Conservation (phyloP, 2,888 invertebrate species). For the Microdon myrmicae region DNA sequence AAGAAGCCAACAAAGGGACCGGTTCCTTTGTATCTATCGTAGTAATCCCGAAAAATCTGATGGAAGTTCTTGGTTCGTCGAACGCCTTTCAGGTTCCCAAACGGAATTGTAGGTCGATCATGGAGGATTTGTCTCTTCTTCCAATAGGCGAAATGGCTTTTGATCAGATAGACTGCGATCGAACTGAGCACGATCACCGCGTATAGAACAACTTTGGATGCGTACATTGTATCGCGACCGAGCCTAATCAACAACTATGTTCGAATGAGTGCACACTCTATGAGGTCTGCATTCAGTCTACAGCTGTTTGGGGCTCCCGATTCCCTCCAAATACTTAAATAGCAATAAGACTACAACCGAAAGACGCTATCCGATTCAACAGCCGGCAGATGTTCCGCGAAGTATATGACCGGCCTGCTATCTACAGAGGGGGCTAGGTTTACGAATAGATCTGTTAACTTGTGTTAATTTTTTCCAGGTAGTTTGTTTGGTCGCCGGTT, state of each 20-base stretch:
- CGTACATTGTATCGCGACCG: constrained; percentile 14
- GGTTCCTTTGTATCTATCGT: constrained; percentile 55
- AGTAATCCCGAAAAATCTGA: constrained; percentile 55
- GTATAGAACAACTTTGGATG: constrained; percentile 6
- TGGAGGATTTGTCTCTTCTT: constrained; percentile 55
- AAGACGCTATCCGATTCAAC: too few species aligned
- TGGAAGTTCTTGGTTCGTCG: constrained; percentile 54
- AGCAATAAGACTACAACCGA: too few species aligned
- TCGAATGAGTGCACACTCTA: not conserved
- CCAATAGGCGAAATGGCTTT: constrained; percentile 52
- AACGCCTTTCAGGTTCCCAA: constrained; percentile 54
- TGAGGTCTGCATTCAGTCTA: too few species aligned
- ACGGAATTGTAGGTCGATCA: constrained; percentile 52
- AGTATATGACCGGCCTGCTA: too few species aligned
- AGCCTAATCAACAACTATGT: constrained; percentile 5
- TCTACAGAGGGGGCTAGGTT: too few species aligned
- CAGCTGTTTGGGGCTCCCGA: too few species aligned
- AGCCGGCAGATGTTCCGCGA: too few species aligned
- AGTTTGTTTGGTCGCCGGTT: too few species aligned
- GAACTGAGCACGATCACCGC: constrained; percentile 8
- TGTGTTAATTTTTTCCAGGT: too few species aligned
- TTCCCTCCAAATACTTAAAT: too few species aligned
- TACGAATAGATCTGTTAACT: too few species aligned
- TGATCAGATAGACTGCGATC: constrained; percentile 4
- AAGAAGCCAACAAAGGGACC: constrained; percentile 63